Percentiles rank a stretch among this genome's conserved stretches.
These are phyloP conservation scores for Anguilla megastoma DNA, from an alignment of 2,797 vertebrate genomes.

Conservation along the genomic window DNA sequence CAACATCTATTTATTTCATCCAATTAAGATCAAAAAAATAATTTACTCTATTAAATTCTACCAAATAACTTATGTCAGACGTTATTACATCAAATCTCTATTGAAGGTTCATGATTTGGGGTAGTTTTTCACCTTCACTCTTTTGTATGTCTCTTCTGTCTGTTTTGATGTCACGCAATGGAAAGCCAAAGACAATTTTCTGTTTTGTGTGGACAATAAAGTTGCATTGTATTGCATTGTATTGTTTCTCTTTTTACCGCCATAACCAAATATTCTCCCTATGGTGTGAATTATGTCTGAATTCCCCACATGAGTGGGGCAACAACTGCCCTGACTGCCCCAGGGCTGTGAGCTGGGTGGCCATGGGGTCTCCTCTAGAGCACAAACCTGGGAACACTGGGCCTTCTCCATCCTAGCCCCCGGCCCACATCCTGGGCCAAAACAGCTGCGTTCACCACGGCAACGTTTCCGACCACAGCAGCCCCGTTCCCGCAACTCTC, in stretches of 20 bases:
- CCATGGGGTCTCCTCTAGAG: not conserved
- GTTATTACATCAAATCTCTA: not conserved
- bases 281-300: not conserved
- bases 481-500: constrained; percentile 29
- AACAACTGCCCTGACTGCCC: not conserved
- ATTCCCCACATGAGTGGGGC: not conserved
- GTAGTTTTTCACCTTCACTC: not conserved
- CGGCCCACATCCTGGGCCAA: constrained; percentile 16
- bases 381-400: not conserved
- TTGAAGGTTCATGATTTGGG: not conserved
- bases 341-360: not conserved
- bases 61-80: not conserved
- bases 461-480: constrained; percentile 50
- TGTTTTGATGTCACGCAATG: not conserved
- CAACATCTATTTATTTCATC: not conserved
- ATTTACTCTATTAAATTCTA: not conserved
- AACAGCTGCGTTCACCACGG: constrained; percentile 40
- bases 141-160: not conserved
- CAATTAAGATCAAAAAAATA: not conserved
- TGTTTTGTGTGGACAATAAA: not conserved
- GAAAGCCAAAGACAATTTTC: not conserved
- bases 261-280: not conserved
- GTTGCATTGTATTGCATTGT: not conserved
- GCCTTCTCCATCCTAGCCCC: not conserved
- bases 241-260: not conserved